Evolutionary conservation across 1,140 invertebrate genomes (phyloP).

Genomic region (Dinothrombium tinctorium): DNA sequence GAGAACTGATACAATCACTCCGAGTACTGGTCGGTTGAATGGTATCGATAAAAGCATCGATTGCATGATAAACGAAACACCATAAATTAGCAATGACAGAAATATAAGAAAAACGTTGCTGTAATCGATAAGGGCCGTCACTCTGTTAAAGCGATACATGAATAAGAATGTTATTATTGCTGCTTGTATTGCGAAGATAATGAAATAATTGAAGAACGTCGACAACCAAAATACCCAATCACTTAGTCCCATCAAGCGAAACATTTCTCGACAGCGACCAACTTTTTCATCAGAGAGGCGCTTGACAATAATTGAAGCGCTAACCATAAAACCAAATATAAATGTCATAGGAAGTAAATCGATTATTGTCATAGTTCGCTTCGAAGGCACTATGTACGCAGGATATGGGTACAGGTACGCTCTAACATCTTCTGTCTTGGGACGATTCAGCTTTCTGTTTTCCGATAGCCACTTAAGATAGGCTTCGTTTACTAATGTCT

Average conservation of each 20-base stretch:
- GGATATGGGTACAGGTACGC: background rate
- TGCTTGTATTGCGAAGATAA: slow-evolving; percentile 26
- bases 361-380: background rate
- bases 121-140: background rate
- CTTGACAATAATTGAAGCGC: slow-evolving; percentile 9
- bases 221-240: slow-evolving; percentile 32
- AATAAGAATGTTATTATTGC: slow-evolving; percentile 20
- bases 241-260: slow-evolving; percentile 35
- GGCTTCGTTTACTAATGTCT: background rate
- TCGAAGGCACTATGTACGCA: too few relatives aligned
- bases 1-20: background rate
- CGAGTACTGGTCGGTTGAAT: background rate
- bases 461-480: background rate
- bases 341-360: background rate
- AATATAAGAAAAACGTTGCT: background rate
- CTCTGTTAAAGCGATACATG: background rate
- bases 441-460: background rate
- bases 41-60: background rate
- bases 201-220: slow-evolving; percentile 32
- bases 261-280: slow-evolving; percentile 23
- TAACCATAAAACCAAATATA: slow-evolving; percentile 5
- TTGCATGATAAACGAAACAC: background rate
- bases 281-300: slow-evolving; percentile 9
- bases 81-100: slow-evolving; percentile 1
- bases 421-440: background rate